A percentile compares a stretch with the other conserved stretches of the same genome.
Conservation (phyloP, 2,888 invertebrate species). For the Phytoseiulus persimilis region DNA sequence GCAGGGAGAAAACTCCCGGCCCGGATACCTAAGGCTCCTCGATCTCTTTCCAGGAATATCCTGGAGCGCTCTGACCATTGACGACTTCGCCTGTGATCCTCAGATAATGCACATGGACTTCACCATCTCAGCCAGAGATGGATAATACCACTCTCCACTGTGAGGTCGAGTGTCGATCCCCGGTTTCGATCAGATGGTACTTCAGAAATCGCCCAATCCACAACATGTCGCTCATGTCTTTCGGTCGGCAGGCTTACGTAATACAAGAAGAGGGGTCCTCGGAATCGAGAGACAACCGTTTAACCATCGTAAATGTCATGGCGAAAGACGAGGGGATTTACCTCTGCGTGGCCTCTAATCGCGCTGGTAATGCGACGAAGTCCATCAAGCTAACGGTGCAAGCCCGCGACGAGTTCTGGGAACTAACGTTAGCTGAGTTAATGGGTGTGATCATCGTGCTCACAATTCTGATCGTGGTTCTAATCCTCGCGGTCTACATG, state of each 20-base stretch:
- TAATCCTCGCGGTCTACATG: slow-evolving; percentile 44
- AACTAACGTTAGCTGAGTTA: slow-evolving; percentile 44
- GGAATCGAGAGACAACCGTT: slow-evolving; percentile 44
- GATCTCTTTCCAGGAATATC: background rate
- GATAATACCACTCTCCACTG: slow-evolving; percentile 45
- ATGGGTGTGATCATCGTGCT: slow-evolving; percentile 46
- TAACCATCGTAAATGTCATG: slow-evolving; percentile 46
- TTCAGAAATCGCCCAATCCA: slow-evolving; percentile 44
- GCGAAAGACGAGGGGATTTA: slow-evolving; percentile 45
- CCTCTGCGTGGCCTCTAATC: slow-evolving; percentile 44
- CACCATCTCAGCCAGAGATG: slow-evolving; percentile 40
- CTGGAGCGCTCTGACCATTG: background rate
- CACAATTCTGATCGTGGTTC: slow-evolving; percentile 44
- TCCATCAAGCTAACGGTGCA: slow-evolving; percentile 44
- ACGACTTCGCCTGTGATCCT: slow-evolving; percentile 24
- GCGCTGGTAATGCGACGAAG: slow-evolving; percentile 44
- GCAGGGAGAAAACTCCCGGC: no score
- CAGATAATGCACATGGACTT: background rate
- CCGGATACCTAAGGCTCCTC: background rate
- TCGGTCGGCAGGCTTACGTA: slow-evolving; percentile 46
- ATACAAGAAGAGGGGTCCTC: slow-evolving; percentile 44
- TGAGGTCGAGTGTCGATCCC: slow-evolving; percentile 44
- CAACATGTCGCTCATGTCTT: slow-evolving; percentile 46
- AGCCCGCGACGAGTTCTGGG: slow-evolving; percentile 40
- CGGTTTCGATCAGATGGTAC: slow-evolving; percentile 44